Percentiles rank a stretch among this genome's conserved stretches.
Conservation (phyloP, 2,113 vertebrate species). For the Mionectes macconnelli region DNA sequence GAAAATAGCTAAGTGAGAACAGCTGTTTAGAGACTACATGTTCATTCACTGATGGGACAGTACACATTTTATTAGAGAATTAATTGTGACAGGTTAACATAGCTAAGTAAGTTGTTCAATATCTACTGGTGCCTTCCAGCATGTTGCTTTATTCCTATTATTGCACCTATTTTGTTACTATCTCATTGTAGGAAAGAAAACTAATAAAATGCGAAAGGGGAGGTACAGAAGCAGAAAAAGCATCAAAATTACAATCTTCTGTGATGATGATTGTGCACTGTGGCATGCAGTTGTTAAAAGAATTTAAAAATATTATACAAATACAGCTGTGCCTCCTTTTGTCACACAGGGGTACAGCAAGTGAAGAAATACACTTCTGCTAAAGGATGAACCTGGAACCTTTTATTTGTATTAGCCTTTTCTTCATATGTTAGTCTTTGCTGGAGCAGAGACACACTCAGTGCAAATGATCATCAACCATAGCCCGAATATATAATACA, state of each 20-base stretch:
- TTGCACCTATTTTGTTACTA: not conserved
- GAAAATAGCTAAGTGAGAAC: not conserved
- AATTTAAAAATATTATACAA: conserved; percentile 12
- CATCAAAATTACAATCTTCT: conserved; percentile 17
- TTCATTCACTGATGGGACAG: not conserved
- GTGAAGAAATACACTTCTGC: not conserved
- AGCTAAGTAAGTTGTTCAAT: not conserved
- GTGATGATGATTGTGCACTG: not conserved
- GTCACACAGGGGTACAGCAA: not conserved
- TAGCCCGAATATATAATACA: not conserved
- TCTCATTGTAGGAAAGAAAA: not conserved
- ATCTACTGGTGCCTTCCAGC: not conserved
- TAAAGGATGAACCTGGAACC: not conserved
- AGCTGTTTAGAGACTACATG: not conserved
- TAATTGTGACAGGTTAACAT: not conserved
- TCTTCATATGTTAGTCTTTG: not conserved
- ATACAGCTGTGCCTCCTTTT: conserved; percentile 28
- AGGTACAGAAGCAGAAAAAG: not conserved
- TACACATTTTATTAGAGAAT: not conserved
- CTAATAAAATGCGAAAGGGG: not conserved
- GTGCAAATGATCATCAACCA: not conserved
- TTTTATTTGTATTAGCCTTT: not conserved
- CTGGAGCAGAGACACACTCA: not conserved
- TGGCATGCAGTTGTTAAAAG: conserved; percentile 27
- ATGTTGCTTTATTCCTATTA: not conserved